Evolutionary conservation across 2,888 invertebrate genomes (phyloP).

Genomic region (Hypomecis atomaria): DNA sequence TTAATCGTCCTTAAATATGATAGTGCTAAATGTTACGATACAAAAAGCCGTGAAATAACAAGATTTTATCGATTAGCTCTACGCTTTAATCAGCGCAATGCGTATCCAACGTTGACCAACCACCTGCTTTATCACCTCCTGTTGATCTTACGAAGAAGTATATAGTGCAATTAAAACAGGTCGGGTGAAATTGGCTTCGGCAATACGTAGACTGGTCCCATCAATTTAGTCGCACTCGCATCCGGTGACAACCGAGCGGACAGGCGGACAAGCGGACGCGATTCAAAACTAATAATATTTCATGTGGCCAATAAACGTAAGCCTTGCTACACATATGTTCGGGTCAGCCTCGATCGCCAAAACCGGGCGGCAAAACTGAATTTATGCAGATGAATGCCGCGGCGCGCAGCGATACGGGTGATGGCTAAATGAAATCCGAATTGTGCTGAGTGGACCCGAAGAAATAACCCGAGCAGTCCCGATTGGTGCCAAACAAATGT

Average conservation of each 20-base stretch:
- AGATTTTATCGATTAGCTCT: too few relatives aligned
- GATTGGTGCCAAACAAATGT: too few relatives aligned
- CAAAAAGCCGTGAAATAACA: too few relatives aligned
- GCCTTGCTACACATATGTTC: slow-evolving; percentile 6
- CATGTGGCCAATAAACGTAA: slow-evolving; percentile 58
- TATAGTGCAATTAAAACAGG: slow-evolving; percentile 63
- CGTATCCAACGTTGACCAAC: slow-evolving; percentile 2
- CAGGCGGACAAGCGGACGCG: slow-evolving; percentile 67
- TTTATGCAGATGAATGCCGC: background rate
- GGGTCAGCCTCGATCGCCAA: background rate
- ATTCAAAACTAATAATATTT: slow-evolving; percentile 73
- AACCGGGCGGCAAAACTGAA: background rate
- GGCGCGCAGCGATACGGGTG: too few relatives aligned
- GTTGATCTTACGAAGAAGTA: slow-evolving; percentile 52
- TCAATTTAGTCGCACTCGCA: slow-evolving; percentile 73
- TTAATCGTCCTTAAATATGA: too few relatives aligned
- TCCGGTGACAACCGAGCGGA: slow-evolving; percentile 71
- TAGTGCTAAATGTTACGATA: too few relatives aligned
- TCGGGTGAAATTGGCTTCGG: slow-evolving; percentile 67
- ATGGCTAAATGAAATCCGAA: too few relatives aligned
- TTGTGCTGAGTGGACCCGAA: too few relatives aligned
- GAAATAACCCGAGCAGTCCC: too few relatives aligned
- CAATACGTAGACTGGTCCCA: slow-evolving; percentile 63
- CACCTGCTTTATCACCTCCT: slow-evolving; percentile 3
- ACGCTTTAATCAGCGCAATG: background rate